Percentiles rank a stretch among this genome's conserved stretches.
Conservation (phyloP, 2,888 invertebrate species). For the Drosophila kokeensis region DNA sequence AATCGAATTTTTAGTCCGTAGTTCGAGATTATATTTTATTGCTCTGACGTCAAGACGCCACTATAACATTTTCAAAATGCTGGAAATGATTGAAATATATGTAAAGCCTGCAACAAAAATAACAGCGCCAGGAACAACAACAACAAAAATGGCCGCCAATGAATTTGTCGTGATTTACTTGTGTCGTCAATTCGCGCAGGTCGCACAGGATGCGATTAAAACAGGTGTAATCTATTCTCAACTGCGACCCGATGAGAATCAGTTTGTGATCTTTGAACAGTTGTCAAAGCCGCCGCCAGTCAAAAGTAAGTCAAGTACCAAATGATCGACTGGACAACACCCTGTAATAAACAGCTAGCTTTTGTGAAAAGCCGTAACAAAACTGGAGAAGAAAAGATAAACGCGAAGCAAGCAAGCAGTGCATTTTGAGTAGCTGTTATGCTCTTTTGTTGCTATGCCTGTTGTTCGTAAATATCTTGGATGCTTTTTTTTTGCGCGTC, state of each 20-base stretch:
- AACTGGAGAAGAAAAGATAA: neutral
- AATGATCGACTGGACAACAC: neutral
- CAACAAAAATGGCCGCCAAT: neutral
- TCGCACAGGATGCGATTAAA: constrained; percentile 21
- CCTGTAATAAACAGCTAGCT: neutral
- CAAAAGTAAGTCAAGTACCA: constrained; percentile 33
- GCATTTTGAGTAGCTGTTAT: neutral
- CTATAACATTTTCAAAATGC: constrained; percentile 21
- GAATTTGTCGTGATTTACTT: constrained; percentile 77
- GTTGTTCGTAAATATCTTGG: neutral
- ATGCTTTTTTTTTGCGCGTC: neutral
- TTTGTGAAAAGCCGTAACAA: neutral
- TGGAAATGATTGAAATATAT: constrained; percentile 80
- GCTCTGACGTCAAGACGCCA: neutral
- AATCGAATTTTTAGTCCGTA: neutral
- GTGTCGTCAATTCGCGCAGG: constrained; percentile 30
- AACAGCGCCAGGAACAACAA: neutral
- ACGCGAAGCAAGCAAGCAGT: no score
- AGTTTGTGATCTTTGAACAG: constrained; percentile 54
- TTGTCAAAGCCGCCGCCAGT: constrained; percentile 10
- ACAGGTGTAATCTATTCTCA: constrained; percentile 37
- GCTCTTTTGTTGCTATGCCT: neutral
- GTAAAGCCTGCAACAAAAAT: neutral
- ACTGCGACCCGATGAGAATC: constrained; percentile 45
- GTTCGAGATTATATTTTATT: neutral